phyloP scores from a whole-genome alignment of 2,797 vertebrate species.

The Agapornis canus region DNA sequence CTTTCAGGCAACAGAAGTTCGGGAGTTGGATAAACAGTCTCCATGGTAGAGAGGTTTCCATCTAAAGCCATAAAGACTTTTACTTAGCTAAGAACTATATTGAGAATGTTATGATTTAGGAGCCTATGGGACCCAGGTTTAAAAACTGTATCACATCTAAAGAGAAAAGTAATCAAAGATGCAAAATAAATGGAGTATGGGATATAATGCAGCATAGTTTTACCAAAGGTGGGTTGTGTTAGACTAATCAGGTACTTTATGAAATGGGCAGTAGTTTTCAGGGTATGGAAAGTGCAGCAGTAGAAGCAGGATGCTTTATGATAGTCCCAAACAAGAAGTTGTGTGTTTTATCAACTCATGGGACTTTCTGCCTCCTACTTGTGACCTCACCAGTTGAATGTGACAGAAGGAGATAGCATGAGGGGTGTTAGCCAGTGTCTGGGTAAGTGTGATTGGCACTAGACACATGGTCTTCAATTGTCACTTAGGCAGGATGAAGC shows the following conservation, averaged over 20 bases:
- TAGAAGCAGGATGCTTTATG: not conserved
- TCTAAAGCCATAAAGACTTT: not conserved
- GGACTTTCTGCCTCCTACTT: not conserved
- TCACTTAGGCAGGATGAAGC: not conserved
- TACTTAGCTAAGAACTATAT: not conserved
- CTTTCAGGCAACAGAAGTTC: not conserved
- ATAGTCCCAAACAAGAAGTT: not conserved
- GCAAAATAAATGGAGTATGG: not conserved
- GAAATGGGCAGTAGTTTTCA: not conserved
- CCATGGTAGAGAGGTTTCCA: not conserved
- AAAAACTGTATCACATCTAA: not conserved
- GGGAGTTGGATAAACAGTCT: not conserved
- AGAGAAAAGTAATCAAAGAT: not conserved
- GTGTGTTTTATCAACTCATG: not conserved
- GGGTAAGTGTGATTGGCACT: not conserved
- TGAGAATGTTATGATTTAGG: not conserved
- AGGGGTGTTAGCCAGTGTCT: not conserved
- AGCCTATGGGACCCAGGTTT: not conserved
- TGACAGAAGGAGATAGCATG: not conserved
- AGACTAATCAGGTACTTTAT: not conserved
- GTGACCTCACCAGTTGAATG: not conserved
- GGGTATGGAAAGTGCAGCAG: not conserved
- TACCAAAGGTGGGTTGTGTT: not conserved
- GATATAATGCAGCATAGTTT: not conserved
- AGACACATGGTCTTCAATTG: accelerated